These are phyloP conservation scores for Heliconius hermathena DNA, from an alignment of 1,140 invertebrate species.

Conservation along the genomic window DNA sequence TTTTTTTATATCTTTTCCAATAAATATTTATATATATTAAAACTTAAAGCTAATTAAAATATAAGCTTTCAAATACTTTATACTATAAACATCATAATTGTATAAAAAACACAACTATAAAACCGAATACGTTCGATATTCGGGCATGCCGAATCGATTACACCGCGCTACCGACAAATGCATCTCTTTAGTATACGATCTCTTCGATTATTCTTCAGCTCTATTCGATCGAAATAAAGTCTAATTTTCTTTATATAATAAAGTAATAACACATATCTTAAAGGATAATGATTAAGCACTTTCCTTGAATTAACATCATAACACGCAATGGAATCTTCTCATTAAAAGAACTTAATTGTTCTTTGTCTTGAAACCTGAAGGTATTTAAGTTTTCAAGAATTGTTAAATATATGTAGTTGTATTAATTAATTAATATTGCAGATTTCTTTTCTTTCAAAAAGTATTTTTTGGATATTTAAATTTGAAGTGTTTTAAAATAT, in stretches of 20 bases:
- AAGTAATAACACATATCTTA: slow-evolving; percentile 29
- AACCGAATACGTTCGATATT: slow-evolving; percentile 48
- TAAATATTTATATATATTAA: too few species aligned
- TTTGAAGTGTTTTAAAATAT: too few species aligned
- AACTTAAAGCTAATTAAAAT: not conserved
- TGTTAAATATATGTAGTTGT: not conserved
- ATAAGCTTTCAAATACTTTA: slow-evolving; percentile 13
- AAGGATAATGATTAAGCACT: slow-evolving; percentile 42
- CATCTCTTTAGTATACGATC: slow-evolving; percentile 19
- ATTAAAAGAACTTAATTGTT: slow-evolving; percentile 39
- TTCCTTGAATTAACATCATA: slow-evolving; percentile 47
- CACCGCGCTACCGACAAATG: slow-evolving; percentile 55
- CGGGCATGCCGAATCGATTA: slow-evolving; percentile 62
- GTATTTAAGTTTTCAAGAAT: not conserved
- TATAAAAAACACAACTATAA: slow-evolving; percentile 37
- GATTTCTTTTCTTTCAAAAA: not conserved
- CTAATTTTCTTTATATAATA: not conserved
- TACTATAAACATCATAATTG: slow-evolving; percentile 28
- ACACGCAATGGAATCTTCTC: slow-evolving; percentile 47
- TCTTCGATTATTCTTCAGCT: slow-evolving; percentile 7
- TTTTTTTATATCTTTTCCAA: too few species aligned
- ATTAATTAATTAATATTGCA: not conserved
- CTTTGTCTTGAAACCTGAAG: not conserved
- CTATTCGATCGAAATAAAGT: slow-evolving; percentile 18
- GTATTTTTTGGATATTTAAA: not conserved